Evolutionary conservation across 2,113 vertebrate species (phyloP).

Genomic region (Takifugu bimaculatus): DNA sequence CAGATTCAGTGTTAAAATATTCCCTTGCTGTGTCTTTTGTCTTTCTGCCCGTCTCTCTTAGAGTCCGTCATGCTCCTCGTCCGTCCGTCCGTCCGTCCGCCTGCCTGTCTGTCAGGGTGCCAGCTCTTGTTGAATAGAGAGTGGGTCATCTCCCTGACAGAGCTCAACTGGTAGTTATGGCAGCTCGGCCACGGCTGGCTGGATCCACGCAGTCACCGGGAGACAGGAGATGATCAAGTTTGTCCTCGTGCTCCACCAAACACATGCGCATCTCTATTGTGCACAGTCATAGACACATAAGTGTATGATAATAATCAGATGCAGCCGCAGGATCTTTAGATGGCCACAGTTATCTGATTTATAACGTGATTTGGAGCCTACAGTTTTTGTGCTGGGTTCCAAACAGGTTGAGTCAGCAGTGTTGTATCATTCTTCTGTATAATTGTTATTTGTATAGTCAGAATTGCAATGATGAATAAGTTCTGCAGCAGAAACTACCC

Average conservation of each 20-base stretch:
- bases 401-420: background rate
- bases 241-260: constrained; percentile 38
- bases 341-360: constrained; percentile 3
- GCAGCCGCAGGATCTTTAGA: constrained; percentile 27
- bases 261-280: constrained; percentile 27
- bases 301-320: constrained; percentile 26
- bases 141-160: constrained; percentile 72
- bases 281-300: constrained; percentile 19
- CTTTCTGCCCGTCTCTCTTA: constrained; percentile 25
- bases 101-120: constrained; percentile 55
- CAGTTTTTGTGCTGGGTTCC: background rate
- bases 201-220: constrained; percentile 61
- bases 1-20: constrained; percentile 45
- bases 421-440: background rate
- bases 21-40: constrained; percentile 51
- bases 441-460: too few species aligned
- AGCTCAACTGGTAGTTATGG: constrained; percentile 73
- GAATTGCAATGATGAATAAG: too few species aligned
- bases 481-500: too few species aligned
- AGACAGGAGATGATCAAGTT: constrained; percentile 63
- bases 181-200: constrained; percentile 65
- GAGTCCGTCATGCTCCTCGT: constrained; percentile 37
- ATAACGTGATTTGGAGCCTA: background rate
- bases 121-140: constrained; percentile 62
- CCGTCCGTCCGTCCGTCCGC: constrained; percentile 49